phyloP scores from a whole-genome alignment of 2,888 invertebrate genomes.

The Cynaeus angustus region DNA sequence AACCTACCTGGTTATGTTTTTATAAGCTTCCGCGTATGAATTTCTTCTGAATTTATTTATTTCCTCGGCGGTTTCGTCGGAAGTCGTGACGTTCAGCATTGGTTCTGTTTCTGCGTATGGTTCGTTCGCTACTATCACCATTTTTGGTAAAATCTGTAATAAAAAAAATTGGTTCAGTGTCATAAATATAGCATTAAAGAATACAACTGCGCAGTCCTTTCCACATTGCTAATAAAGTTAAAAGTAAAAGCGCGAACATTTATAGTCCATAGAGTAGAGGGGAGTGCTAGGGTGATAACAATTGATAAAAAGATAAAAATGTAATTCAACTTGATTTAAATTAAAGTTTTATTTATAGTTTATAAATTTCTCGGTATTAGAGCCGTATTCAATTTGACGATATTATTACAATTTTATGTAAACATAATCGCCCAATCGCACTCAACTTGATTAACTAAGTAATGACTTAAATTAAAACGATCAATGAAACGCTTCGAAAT shows the following conservation, averaged over 20 bases:
- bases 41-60: constrained; percentile 53
- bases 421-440: no score
- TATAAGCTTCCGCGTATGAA: constrained; percentile 63
- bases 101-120: constrained; percentile 64
- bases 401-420: no score
- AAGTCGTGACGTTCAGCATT: constrained; percentile 57
- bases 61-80: constrained; percentile 53
- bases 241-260: no score
- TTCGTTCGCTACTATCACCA: constrained; percentile 67
- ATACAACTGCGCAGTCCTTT: background rate
- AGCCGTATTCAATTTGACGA: no score
- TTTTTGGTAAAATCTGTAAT: constrained; percentile 52
- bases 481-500: no score
- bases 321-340: background rate
- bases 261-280: background rate
- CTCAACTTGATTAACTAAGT: no score
- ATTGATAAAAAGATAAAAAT: constrained; percentile 9
- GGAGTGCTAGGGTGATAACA: constrained; percentile 10
- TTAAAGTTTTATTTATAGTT: background rate
- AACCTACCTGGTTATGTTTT: constrained; percentile 62
- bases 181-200: background rate
- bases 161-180: background rate
- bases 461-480: no score
- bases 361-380: background rate
- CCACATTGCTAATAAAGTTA: background rate